Evolutionary conservation across 2,888 invertebrate genomes (phyloP), one percentile per base, ranked within the genome.

Genomic region (Ophioninae sp.): DNA sequence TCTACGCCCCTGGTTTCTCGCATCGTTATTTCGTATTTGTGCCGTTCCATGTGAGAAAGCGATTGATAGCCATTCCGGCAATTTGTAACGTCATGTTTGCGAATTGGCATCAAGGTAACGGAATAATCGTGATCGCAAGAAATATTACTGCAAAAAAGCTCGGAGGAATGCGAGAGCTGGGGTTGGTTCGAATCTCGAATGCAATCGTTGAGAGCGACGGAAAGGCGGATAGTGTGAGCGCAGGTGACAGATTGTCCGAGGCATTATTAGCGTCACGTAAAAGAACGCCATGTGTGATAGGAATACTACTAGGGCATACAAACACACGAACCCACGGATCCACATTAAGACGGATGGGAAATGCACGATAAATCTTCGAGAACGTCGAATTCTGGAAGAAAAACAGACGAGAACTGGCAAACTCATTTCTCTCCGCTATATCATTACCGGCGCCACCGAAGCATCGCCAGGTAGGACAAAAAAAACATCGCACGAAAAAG

Each of bases 221-320:
- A 62, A 44, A 73, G 50, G 17, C 50, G 17, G 50, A 50, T 50
- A 50, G 50, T 50, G 50, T 50, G 50, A 50, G 50, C 50, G 50
- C 62, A 21, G 41, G 73, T 84, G 82, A 84, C 83, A 64, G 74
- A 84, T 82, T 61, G 74, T 76, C 23, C 62, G 50, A 68, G 13
- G 61, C 78, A 79, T 84, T 84, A 82, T 84, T 84, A 82, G 76
- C 70, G 82, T 84, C 84, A 79, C 84, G 79, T 76, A 69, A 50
- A 84, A 76, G 62, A 80, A 70, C 59, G 78, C 70, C 64, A 76
- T 77, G 69, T 61, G 57, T 83, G 59, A 50, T 59, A 20, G 20
- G 64, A 80, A 77, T 30, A 30, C 30, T 65, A 65, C 69, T 69
- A 21, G 56, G 39, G 59, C 41, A 23, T 50, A 69, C 56, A 69